Conservation (phyloP, 2,113 vertebrate species). For the Elanus axillaris region DNA sequence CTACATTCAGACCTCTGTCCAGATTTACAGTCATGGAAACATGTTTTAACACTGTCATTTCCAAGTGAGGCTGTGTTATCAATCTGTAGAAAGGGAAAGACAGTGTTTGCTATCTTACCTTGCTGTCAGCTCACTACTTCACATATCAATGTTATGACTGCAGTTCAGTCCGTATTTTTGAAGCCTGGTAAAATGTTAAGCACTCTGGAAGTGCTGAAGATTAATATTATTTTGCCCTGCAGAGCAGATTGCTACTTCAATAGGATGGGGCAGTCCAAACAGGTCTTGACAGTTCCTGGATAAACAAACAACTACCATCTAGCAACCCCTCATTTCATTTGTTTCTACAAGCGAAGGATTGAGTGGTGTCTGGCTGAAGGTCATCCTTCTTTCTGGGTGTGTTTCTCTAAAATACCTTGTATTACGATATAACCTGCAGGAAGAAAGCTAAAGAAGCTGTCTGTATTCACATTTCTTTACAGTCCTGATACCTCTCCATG, state of each 20-base stretch:
- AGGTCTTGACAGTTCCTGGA: not conserved
- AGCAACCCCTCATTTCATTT: not conserved
- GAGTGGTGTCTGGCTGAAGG: not conserved
- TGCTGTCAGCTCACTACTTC: not conserved
- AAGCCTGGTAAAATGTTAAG: not conserved
- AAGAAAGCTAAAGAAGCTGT: not conserved
- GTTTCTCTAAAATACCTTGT: not conserved
- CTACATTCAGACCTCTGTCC: not conserved
- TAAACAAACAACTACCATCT: not conserved
- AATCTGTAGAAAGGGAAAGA: not conserved
- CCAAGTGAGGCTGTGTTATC: not conserved
- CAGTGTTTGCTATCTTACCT: not conserved
- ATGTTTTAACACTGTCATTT: not conserved
- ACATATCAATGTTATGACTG: not conserved
- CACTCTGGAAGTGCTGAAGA: not conserved
- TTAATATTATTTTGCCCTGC: not conserved
- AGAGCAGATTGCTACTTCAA: not conserved
- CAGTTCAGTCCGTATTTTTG: not conserved
- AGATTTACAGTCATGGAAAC: not conserved
- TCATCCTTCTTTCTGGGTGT: not conserved
- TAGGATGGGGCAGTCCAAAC: not conserved
- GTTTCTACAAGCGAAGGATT: not conserved
- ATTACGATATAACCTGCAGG: not conserved
- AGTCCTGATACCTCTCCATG: not conserved
- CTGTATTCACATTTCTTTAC: not conserved